Conservation (phyloP, 2,888 invertebrate genomes). For the Hypomecis atomaria region DNA sequence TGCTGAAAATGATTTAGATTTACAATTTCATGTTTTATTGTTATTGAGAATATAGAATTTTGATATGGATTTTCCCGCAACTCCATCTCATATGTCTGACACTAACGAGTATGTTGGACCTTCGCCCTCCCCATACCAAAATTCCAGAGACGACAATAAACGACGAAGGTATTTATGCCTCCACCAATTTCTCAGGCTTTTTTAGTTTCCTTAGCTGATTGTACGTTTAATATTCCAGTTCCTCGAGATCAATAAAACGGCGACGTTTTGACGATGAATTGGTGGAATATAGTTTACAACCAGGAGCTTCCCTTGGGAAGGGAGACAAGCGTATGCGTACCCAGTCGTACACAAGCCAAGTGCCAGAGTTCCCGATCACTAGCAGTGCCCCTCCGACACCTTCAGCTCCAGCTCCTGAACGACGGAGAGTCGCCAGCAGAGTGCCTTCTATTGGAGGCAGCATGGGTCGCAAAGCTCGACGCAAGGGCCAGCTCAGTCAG, state of each 20-base stretch:
- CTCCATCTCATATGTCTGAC: slow-evolving; percentile 73
- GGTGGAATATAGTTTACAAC: slow-evolving; percentile 94
- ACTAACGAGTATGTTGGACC: slow-evolving; percentile 73
- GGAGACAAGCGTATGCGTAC: slow-evolving; percentile 78
- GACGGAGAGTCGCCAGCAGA: slow-evolving; percentile 71
- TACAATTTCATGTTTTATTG: neutral
- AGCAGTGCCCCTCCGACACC: slow-evolving; percentile 58
- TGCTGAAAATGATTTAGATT: too few relatives aligned
- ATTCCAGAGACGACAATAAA: slow-evolving; percentile 74
- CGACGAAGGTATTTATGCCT: slow-evolving; percentile 70
- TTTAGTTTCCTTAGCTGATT: neutral
- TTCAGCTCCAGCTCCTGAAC: slow-evolving; percentile 59
- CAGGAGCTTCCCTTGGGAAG: slow-evolving; percentile 81
- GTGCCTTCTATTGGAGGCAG: slow-evolving; percentile 65
- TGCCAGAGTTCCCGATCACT: slow-evolving; percentile 73
- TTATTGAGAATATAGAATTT: neutral
- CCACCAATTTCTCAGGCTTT: too few relatives aligned
- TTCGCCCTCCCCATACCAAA: slow-evolving; percentile 65
- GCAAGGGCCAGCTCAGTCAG: slow-evolving; percentile 87
- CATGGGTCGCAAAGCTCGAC: slow-evolving; percentile 79
- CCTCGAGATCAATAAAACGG: slow-evolving; percentile 96
- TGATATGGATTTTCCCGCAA: slow-evolving; percentile 75
- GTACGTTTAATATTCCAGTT: slow-evolving; percentile 82
- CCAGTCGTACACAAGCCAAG: slow-evolving; percentile 80
- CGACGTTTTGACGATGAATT: slow-evolving; percentile 98